Percentiles rank a stretch among this genome's conserved stretches.
Conservation (phyloP, 2,113 vertebrate species). For the Petrocephalus microphthalmus region DNA sequence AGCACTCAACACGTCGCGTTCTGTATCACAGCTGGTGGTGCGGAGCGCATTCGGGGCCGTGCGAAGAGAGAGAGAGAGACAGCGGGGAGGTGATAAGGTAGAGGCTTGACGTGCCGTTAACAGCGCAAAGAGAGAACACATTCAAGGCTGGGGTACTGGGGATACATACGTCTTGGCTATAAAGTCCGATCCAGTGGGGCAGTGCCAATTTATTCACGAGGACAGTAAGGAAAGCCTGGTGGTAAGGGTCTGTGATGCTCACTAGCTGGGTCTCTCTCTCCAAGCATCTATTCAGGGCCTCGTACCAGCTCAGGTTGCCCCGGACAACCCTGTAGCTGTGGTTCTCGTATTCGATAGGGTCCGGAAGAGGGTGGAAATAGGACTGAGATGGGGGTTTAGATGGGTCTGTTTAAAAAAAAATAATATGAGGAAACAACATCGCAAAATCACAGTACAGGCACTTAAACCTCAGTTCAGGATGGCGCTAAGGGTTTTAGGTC, state of each 20-base stretch:
- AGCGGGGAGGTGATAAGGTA: neutral
- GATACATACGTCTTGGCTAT: constrained; percentile 74
- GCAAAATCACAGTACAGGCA: neutral
- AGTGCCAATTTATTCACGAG: constrained; percentile 70
- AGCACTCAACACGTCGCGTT: neutral
- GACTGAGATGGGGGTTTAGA: constrained; percentile 60
- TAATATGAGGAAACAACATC: neutral
- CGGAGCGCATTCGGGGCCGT: neutral
- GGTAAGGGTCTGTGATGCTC: constrained; percentile 80
- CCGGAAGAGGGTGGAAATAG: constrained; percentile 60
- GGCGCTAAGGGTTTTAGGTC: neutral
- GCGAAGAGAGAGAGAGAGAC: neutral
- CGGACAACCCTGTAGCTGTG: constrained; percentile 72
- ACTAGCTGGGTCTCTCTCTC: constrained; percentile 68
- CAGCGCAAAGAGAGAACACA: neutral
- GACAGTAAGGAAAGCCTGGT: constrained; percentile 87
- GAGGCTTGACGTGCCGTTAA: constrained; percentile 9
- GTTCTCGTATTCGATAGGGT: constrained; percentile 74
- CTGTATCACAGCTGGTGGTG: neutral
- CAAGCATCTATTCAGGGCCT: constrained; percentile 70
- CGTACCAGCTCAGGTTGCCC: constrained; percentile 86
- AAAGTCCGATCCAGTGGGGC: constrained; percentile 85
- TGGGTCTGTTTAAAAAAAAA: constrained; percentile 43
- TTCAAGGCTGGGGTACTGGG: neutral
- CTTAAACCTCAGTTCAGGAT: neutral